A percentile compares a stretch with the other conserved stretches of the same genome.
These are phyloP conservation scores for Lepisosteus osseus DNA, from an alignment of 2,113 vertebrate genomes.

Conservation along the genomic window DNA sequence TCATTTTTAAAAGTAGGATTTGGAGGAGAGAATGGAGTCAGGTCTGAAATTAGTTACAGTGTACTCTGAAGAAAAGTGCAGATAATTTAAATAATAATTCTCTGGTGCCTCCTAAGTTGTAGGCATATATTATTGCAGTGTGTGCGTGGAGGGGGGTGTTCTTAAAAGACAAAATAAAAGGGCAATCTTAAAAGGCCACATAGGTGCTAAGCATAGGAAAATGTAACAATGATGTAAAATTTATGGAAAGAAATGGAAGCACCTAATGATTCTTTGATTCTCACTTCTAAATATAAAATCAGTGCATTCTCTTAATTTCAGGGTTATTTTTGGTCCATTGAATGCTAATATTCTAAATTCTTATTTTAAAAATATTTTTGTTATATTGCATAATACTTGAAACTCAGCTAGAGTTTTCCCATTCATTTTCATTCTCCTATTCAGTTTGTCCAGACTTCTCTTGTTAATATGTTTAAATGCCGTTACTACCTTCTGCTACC, in stretches of 20 bases:
- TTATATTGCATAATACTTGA: constrained; percentile 16
- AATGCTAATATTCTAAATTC: constrained; percentile 6
- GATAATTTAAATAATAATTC: background rate
- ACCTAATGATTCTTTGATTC: constrained; percentile 4
- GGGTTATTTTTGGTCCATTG: constrained; percentile 21
- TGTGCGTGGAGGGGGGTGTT: background rate
- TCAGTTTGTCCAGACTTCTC: background rate
- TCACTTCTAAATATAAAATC: background rate
- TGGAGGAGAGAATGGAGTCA: too few species aligned
- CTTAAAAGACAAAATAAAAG: background rate
- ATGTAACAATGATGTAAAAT: background rate
- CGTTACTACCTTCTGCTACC: constrained; percentile 9
- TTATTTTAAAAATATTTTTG: constrained; percentile 1
- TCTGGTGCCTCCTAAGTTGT: background rate
- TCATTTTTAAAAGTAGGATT: background rate
- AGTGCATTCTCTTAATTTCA: background rate
- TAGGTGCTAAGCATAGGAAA: background rate
- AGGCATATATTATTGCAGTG: background rate
- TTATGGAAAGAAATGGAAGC: background rate
- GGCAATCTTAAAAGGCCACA: background rate
- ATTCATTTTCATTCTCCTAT: background rate
- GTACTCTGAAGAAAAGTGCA: too few species aligned
- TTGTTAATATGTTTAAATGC: background rate
- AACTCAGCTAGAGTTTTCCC: background rate
- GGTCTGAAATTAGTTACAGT: too few species aligned